Conservation (phyloP, 2,797 vertebrate species). For the Onychomys torridus region DNA sequence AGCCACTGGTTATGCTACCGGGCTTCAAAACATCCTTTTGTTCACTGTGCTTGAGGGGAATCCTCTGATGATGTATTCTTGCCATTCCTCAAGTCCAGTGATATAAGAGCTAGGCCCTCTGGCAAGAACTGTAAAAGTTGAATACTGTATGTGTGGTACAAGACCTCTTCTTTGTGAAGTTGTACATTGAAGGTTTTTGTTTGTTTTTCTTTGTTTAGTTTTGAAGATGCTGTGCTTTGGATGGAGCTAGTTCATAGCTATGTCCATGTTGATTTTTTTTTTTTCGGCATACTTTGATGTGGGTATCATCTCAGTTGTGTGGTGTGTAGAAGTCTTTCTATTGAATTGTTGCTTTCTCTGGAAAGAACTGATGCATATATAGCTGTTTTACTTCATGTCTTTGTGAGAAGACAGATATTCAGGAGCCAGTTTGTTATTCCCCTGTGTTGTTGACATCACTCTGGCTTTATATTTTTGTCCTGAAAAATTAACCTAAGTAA, state of each 20-base stretch:
- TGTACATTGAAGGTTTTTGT: neutral
- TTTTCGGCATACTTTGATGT: neutral
- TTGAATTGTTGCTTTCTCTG: neutral
- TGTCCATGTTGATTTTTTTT: neutral
- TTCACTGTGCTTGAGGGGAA: neutral
- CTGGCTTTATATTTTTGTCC: neutral
- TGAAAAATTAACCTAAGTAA: slow-evolving; percentile 50
- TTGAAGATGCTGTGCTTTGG: neutral
- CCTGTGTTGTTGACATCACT: neutral
- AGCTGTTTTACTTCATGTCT: neutral
- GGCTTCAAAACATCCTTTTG: neutral
- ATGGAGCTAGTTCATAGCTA: neutral
- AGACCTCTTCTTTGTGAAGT: neutral
- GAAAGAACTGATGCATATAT: neutral
- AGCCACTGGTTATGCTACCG: neutral
- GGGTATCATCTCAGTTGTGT: neutral
- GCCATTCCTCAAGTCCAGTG: neutral
- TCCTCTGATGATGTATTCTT: neutral
- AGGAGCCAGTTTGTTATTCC: neutral
- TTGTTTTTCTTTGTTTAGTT: neutral
- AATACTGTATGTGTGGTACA: too few relatives aligned
- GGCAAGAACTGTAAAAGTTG: neutral
- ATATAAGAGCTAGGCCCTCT: neutral
- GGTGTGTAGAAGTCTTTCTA: neutral
- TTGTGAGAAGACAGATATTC: neutral